Evolutionary conservation across 2,888 invertebrate genomes (phyloP).

Genomic region (Tanypteryx hageni): DNA sequence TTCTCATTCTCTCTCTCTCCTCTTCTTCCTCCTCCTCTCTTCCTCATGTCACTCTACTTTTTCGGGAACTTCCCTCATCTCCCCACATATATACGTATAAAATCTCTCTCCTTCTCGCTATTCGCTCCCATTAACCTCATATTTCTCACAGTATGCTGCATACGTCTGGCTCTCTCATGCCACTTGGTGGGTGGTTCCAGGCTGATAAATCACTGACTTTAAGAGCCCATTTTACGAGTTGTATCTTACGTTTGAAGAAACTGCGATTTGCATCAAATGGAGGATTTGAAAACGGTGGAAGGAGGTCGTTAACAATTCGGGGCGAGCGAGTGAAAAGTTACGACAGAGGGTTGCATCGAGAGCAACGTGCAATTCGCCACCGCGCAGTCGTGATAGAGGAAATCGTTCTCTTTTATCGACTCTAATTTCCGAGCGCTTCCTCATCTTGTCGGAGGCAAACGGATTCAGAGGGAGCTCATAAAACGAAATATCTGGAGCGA

Average conservation of each 20-base stretch:
- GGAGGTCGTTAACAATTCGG: too few relatives aligned
- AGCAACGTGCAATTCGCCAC: too few relatives aligned
- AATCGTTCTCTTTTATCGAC: too few relatives aligned
- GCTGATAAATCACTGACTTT: not conserved
- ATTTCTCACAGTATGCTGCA: not conserved
- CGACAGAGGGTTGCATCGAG: too few relatives aligned
- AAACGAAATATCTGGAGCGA: too few relatives aligned
- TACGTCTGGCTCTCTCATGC: not conserved
- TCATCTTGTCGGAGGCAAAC: too few relatives aligned
- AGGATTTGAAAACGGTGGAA: too few relatives aligned
- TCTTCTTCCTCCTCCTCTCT: not conserved
- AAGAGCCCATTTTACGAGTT: not conserved
- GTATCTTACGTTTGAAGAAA: not conserved
- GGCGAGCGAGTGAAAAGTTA: too few relatives aligned
- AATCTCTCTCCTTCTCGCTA: conserved; percentile 23
- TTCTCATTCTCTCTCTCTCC: not conserved
- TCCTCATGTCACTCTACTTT: not conserved
- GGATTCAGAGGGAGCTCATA: too few relatives aligned
- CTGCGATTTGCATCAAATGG: not conserved
- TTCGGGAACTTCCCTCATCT: not conserved
- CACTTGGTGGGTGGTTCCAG: conserved; percentile 21
- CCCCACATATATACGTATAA: too few relatives aligned
- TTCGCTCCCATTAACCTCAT: not conserved
- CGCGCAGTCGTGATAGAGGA: too few relatives aligned
- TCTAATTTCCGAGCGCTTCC: too few relatives aligned